These are phyloP conservation scores for Rhorus exstirpatorius DNA, from an alignment of 2,888 invertebrate genomes.

Conservation along the genomic window DNA sequence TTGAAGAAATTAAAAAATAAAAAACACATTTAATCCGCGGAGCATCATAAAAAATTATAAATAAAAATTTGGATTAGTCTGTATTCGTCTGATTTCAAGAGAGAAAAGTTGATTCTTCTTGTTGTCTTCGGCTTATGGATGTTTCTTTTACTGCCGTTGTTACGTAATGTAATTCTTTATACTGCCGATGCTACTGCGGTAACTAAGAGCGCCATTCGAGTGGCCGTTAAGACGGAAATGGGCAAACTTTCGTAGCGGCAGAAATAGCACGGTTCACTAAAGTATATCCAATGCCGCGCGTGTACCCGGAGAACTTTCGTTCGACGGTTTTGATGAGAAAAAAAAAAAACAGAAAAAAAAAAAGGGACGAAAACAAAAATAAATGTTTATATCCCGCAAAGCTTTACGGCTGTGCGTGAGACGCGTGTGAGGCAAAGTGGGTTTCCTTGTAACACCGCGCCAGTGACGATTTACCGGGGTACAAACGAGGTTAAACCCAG, in stretches of 20 bases:
- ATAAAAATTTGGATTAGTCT: background rate
- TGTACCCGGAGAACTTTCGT: constrained; percentile 24
- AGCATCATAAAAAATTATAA: no score
- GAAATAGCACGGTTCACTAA: constrained; percentile 26
- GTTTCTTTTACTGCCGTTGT: constrained; percentile 35
- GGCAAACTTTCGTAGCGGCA: constrained; percentile 43
- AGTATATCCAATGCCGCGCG: constrained; percentile 4
- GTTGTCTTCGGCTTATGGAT: background rate
- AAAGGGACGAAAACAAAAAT: constrained; percentile 24
- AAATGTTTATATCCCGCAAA: constrained; percentile 48
- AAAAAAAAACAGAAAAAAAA: background rate
- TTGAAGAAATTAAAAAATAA: background rate
- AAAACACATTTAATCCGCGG: background rate
- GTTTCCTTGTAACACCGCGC: constrained; percentile 72
- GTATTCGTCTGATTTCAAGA: constrained; percentile 6
- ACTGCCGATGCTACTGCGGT: background rate
- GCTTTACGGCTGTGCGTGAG: constrained; percentile 42
- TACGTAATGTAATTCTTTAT: constrained; percentile 35
- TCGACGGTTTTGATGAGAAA: constrained; percentile 48
- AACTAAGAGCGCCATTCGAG: constrained; percentile 44
- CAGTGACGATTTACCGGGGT: constrained; percentile 66
- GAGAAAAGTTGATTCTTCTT: constrained; percentile 24
- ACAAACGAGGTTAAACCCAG: constrained; percentile 52
- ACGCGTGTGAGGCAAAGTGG: constrained; percentile 70
- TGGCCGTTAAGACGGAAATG: constrained; percentile 49